Percentiles rank a stretch among this genome's conserved stretches.
Conservation (phyloP, 2,888 invertebrate genomes). For the Eurytoma californica region DNA sequence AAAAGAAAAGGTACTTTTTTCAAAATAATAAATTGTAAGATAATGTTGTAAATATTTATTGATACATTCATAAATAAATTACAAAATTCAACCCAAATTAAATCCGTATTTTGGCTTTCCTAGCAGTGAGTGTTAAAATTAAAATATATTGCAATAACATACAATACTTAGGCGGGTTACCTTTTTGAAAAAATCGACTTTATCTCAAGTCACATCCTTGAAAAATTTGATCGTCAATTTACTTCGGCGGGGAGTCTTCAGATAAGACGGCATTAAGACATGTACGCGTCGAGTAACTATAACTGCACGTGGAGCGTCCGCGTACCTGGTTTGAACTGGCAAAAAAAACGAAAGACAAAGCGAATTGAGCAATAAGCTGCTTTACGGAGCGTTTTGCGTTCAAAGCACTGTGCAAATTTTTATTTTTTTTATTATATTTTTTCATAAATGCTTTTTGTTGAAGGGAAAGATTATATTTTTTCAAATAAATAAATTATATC, state of each 20-base stretch:
- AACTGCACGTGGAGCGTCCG: constrained; percentile 34
- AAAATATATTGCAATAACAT: no score
- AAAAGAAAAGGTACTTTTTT: no score
- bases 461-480: constrained; percentile 6
- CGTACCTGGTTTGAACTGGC: constrained; percentile 52
- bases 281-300: constrained; percentile 24
- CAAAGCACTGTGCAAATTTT: constrained; percentile 44
- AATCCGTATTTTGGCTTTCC: no score
- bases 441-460: neutral
- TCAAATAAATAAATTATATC: constrained; percentile 59
- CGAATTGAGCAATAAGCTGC: constrained; percentile 8
- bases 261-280: constrained; percentile 12
- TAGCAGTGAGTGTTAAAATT: no score
- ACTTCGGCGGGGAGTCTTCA: constrained; percentile 42
- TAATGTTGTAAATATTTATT: no score
- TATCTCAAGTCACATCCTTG: no score
- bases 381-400: constrained; percentile 22
- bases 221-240: no score
- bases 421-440: constrained; percentile 45
- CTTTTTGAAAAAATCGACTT: no score
- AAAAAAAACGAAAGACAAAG: constrained; percentile 34
- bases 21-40: no score
- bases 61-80: no score
- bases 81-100: no score
- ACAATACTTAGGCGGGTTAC: no score